Base-by-base conservation (phyloP, 2,113 vertebrate species). In the Brevimyrus niger region DNA sequence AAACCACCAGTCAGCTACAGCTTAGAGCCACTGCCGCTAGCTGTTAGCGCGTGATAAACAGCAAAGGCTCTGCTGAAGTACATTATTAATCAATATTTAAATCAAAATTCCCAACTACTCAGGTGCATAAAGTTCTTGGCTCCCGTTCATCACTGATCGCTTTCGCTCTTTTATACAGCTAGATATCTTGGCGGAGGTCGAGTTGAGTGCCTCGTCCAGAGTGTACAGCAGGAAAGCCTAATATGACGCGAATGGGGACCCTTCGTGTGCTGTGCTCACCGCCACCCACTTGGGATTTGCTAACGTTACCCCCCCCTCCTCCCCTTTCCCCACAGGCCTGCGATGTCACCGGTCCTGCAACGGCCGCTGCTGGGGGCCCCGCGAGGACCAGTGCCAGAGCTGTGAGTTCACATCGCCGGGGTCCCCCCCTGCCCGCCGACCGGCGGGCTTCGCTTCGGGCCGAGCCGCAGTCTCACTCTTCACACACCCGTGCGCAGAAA, bases 301-400 rank as follows among this genome's bases (percentile, higher is more conserved):
- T 65, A 65, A 69, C 6, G 0, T 46, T 47, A 73, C 38, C 65
- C 50, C 38, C 86, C 46, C 42, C 38, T 46, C 50, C 38, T 84
- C 46, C 61, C 90, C 88, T 91, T 92, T 46, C 90, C 93, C 90
- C 92, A 17, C 93, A 99, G 98, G 98, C 95, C 96, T 96, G 90
- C 96, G 96, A 15, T 99, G 98, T 93, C 98, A 99, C 92, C 97
- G 98, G 76, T 97, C 97, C 4, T 99, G 98, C 92, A 98, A 96
- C 2, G 98, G 98, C 84, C 96, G 97, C 51, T 99, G 98, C 93
- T 99, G 98, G 98, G 97, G 98, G 86, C 97, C 97, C 73, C 97
- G 97, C 2, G 97, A 98, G 82, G 96, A 97, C 88, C 97, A 99
- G 90, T 99, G 98, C 93, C 98, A 99, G 93, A 98, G 94, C 84